Base-by-base conservation (phyloP, 1,140 invertebrate genomes). In the Drosophila malerkotliana region DNA sequence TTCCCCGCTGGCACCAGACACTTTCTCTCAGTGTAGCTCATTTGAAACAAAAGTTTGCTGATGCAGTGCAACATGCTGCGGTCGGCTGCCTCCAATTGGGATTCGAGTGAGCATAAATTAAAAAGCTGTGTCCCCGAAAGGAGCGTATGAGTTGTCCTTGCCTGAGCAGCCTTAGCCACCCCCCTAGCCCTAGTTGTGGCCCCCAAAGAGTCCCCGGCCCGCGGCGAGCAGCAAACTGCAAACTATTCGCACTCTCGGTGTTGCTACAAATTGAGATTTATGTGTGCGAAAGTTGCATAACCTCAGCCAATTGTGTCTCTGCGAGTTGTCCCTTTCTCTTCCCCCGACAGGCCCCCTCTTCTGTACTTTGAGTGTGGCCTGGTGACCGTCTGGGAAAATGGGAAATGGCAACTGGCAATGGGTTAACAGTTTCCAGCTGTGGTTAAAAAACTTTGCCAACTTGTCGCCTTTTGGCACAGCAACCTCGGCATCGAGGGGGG, bases 261-360 rank as follows among this genome's bases (percentile, higher is more conserved):
- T 82, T 69, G 83, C 82, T 82, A 82, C 82, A 87, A 87, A 87
- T 87, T 87, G 79, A 87, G 82, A 87, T 87, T 87, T 87, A 87
- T 87, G 75, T 87, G 73, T 78, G 81, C 73, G 63, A 87, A 87
- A 87, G 74, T 87, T 87, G 78, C 69, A 64, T 75, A 88, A 85
- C 82, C 83, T 82, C 83, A 85, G 81, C 82, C 81, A 87, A 85
- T 87, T 77, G 59, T 61, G 54, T 62, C 54, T 24, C 47, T 53
- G 72, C 47, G 52, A 58, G 66, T 53, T 41, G 34, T 18, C 63
- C 37, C 21, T 39, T 30, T 32, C 54, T 18, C 18, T 4, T 32
- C 12, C 34, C 39, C 30, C 48, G 6, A 8, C 10, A 4, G 21
- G 9, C 18, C 18, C 18, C 18, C 14, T 28, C 15, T 10, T 1